These are phyloP conservation scores for Agrilus biguttatus DNA, from an alignment of 2,888 invertebrate species.

Conservation along the genomic window DNA sequence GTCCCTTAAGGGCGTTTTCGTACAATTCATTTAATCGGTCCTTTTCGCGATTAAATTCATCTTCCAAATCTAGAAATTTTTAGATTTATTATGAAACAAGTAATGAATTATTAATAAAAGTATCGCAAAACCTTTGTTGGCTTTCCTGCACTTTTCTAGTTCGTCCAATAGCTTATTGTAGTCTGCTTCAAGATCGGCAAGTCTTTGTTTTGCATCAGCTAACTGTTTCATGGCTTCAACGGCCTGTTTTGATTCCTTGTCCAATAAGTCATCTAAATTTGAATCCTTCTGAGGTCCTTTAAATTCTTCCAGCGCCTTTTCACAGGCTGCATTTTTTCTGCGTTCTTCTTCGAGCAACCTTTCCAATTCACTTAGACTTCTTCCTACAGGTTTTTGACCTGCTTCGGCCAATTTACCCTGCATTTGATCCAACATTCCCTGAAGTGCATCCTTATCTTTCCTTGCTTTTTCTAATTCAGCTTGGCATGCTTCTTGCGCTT, in stretches of 20 bases:
- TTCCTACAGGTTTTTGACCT: not conserved
- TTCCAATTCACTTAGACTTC: not conserved
- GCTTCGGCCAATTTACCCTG: constrained; percentile 8
- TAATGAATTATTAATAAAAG: too few species aligned
- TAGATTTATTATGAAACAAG: too few species aligned
- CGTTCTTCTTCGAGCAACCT: constrained; percentile 9
- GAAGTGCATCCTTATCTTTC: constrained; percentile 18
- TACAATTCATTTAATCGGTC: constrained; percentile 1
- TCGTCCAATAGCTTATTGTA: constrained; percentile 7
- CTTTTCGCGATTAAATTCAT: constrained; percentile 10
- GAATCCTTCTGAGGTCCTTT: not conserved
- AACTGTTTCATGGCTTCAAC: constrained; percentile 9
- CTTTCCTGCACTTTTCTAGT: constrained; percentile 4
- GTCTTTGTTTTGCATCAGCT: constrained; percentile 7
- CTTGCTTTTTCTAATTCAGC: constrained; percentile 13
- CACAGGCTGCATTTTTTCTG: constrained; percentile 2
- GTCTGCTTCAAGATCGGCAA: constrained; percentile 6
- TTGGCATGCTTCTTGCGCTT: constrained; percentile 5
- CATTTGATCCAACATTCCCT: constrained; percentile 16
- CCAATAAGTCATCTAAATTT: not conserved
- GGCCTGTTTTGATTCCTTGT: constrained; percentile 8
- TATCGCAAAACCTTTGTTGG: constrained; percentile 9
- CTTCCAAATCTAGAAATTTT: constrained; percentile 7
- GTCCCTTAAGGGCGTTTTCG: not conserved
- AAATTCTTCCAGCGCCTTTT: not conserved